A percentile compares a stretch with the other conserved stretches of the same genome.
phyloP scores from a whole-genome alignment of 2,888 invertebrate genomes.

The Seladonia tumulorum region DNA sequence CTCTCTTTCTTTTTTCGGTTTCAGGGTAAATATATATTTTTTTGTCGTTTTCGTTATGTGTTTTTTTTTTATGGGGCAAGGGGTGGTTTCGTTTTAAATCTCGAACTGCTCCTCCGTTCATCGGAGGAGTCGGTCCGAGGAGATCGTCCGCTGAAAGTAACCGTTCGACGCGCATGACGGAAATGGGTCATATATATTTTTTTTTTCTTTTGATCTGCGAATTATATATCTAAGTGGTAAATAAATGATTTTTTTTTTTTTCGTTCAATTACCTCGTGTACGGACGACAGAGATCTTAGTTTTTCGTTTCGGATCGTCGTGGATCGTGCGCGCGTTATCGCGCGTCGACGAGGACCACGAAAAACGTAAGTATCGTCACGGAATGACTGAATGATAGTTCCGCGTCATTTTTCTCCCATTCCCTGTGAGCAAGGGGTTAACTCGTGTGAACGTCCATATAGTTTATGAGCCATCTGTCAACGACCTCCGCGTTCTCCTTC shows the following conservation, averaged over 20 bases:
- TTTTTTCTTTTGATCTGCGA: slow-evolving; percentile 54
- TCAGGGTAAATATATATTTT: slow-evolving; percentile 12
- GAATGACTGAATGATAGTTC: slow-evolving; percentile 45
- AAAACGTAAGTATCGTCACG: slow-evolving; percentile 50
- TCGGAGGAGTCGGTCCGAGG: slow-evolving; percentile 17
- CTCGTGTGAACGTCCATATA: slow-evolving; percentile 74
- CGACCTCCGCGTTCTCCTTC: slow-evolving; percentile 85
- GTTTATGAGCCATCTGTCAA: slow-evolving; percentile 86
- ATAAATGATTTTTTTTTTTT: slow-evolving; percentile 37
- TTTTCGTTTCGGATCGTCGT: slow-evolving; percentile 34
- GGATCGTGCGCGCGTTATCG: slow-evolving; percentile 40
- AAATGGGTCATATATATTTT: slow-evolving; percentile 48
- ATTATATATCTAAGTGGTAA: slow-evolving; percentile 55
- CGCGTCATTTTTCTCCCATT: slow-evolving; percentile 58
- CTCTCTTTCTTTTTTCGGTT: not conserved
- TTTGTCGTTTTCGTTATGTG: not conserved
- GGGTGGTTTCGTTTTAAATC: not conserved
- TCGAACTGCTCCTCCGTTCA: slow-evolving; percentile 11
- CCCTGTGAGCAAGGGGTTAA: slow-evolving; percentile 64
- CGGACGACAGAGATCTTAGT: slow-evolving; percentile 37
- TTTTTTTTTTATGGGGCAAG: not conserved
- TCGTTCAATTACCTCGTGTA: slow-evolving; percentile 28
- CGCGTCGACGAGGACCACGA: slow-evolving; percentile 51
- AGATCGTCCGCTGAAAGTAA: slow-evolving; percentile 44
- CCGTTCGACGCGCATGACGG: slow-evolving; percentile 52